Conservation (phyloP, 2,797 vertebrate genomes). For the Oreortyx pictus region DNA sequence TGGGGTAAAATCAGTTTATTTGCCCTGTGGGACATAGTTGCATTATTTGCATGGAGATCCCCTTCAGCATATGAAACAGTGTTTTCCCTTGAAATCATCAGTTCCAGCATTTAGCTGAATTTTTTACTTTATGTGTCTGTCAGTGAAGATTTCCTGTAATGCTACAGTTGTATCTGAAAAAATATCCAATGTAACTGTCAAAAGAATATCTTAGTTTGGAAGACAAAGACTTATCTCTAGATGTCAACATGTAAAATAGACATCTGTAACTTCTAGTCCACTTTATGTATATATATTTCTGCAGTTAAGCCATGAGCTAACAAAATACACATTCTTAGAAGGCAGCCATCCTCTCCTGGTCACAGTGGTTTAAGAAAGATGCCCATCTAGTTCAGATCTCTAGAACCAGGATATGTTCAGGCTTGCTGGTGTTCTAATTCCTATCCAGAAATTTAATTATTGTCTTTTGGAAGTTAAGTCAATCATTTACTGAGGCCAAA, state of each 20-base stretch:
- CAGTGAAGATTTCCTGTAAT: not conserved
- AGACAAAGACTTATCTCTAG: not conserved
- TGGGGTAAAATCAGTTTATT: slow-evolving; percentile 20
- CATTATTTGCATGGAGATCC: not conserved
- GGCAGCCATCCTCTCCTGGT: not conserved
- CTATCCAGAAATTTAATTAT: not conserved
- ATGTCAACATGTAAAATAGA: not conserved
- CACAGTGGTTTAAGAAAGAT: not conserved
- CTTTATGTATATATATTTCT: not conserved
- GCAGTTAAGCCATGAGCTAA: not conserved
- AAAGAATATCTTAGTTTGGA: not conserved
- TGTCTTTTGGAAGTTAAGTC: not conserved
- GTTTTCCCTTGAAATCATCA: not conserved
- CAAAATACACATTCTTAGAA: not conserved
- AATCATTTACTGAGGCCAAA: not conserved
- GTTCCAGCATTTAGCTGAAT: not conserved
- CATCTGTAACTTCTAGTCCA: not conserved
- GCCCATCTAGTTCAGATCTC: not conserved
- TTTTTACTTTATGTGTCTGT: not conserved
- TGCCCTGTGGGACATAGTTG: not conserved
- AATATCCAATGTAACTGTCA: not conserved
- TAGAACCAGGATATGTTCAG: not conserved
- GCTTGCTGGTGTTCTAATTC: not conserved
- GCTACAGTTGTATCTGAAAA: not conserved
- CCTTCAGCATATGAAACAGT: not conserved